A percentile compares a stretch with the other conserved stretches of the same genome.
These are phyloP conservation scores for Pleuronectes platessa DNA, from an alignment of 2,113 vertebrate species.

Conservation along the genomic window DNA sequence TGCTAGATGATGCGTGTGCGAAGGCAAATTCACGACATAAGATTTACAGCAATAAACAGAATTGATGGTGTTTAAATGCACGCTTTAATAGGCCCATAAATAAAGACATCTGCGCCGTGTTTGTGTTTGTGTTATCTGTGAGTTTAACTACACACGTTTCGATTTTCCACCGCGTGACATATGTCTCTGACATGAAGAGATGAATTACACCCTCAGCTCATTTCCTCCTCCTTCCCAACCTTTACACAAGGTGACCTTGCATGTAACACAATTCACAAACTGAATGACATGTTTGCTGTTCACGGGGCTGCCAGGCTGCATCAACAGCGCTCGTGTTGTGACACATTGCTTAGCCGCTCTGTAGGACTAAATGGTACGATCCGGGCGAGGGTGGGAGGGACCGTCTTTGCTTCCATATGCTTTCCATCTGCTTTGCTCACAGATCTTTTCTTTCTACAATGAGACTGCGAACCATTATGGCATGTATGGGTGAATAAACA, in stretches of 20 bases:
- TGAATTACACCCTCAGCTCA: constrained; percentile 68
- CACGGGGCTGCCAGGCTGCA: constrained; percentile 52
- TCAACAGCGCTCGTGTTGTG: constrained; percentile 47
- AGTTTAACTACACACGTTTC: constrained; percentile 52
- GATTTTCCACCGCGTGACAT: constrained; percentile 54
- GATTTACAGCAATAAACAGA: constrained; percentile 35
- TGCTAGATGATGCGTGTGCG: constrained; percentile 11
- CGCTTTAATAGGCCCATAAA: constrained; percentile 56
- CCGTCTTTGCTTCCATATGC: constrained; percentile 50
- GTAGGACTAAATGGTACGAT: constrained; percentile 50
- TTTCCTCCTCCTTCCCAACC: constrained; percentile 68
- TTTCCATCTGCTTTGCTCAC: constrained; percentile 55
- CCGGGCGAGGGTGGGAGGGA: constrained; percentile 28
- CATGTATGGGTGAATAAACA: constrained; percentile 52
- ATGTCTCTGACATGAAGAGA: constrained; percentile 58
- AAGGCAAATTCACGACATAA: constrained; percentile 20
- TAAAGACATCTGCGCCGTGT: constrained; percentile 42
- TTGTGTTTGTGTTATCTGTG: constrained; percentile 41
- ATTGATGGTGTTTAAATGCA: constrained; percentile 25
- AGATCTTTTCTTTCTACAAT: constrained; percentile 50
- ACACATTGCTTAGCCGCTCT: constrained; percentile 50
- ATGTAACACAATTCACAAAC: constrained; percentile 67
- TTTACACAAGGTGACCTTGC: constrained; percentile 78
- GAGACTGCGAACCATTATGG: constrained; percentile 35
- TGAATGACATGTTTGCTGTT: constrained; percentile 75